phyloP scores from a whole-genome alignment of 2,888 invertebrate genomes.

The Silvanus unidentatus region DNA sequence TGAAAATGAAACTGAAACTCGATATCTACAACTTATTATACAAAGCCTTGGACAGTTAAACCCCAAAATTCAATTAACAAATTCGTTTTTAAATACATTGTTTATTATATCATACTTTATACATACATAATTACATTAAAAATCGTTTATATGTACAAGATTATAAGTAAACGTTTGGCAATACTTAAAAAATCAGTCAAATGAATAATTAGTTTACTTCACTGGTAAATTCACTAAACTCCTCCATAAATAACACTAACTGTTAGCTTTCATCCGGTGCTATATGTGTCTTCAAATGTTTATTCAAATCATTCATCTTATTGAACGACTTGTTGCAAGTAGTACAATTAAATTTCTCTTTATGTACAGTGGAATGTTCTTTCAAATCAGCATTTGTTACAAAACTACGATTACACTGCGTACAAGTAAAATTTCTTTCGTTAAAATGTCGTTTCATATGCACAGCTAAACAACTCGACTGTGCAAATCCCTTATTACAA shows the following conservation, averaged over 20 bases:
- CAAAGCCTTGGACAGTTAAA: no score
- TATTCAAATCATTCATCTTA: constrained; percentile 32
- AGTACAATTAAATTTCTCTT: constrained; percentile 33
- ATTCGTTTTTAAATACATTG: constrained; percentile 7
- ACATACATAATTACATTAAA: no score
- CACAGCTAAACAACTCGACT: constrained; percentile 43
- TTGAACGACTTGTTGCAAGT: constrained; percentile 35
- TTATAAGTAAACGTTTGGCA: not conserved
- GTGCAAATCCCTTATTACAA: constrained; percentile 42
- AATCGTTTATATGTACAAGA: not conserved
- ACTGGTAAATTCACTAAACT: not conserved
- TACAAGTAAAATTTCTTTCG: constrained; percentile 32
- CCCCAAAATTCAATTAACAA: no score
- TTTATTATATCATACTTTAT: not conserved
- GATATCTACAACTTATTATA: constrained; percentile 29
- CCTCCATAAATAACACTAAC: constrained; percentile 9
- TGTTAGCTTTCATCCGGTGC: constrained; percentile 7
- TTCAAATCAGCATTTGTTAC: constrained; percentile 34
- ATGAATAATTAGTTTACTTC: no score
- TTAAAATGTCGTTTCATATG: constrained; percentile 45
- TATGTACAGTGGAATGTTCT: constrained; percentile 32
- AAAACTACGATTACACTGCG: constrained; percentile 35
- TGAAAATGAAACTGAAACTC: constrained; percentile 28
- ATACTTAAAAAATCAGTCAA: not conserved
- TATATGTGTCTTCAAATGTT: constrained; percentile 32